Conservation (phyloP, 2,797 vertebrate species). For the Pangasius sanitwongsei region DNA sequence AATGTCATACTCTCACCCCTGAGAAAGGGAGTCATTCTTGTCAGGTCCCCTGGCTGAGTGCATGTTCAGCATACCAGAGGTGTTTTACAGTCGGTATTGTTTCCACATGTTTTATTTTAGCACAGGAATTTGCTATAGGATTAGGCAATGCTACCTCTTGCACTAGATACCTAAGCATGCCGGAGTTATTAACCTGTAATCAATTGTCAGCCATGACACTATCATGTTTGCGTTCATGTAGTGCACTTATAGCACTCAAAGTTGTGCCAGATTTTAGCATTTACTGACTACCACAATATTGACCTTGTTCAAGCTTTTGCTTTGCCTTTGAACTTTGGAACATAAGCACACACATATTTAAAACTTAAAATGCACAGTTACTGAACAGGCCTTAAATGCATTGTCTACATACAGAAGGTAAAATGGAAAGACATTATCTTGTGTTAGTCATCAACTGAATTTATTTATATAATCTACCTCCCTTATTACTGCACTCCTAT, state of each 20-base stretch:
- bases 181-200: background rate
- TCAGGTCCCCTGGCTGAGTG: background rate
- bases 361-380: background rate
- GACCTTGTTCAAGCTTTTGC: background rate
- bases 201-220: background rate
- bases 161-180: background rate
- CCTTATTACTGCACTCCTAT: background rate
- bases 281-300: background rate
- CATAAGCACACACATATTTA: background rate
- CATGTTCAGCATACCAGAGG: background rate
- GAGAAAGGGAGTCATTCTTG: background rate
- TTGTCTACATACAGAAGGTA: background rate
- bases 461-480: background rate
- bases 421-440: background rate
- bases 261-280: background rate
- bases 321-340: background rate
- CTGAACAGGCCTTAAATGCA: background rate
- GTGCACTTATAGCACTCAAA: background rate
- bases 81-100: background rate
- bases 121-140: background rate
- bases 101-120: constrained; percentile 1
- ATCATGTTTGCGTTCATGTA: background rate
- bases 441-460: background rate
- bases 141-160: background rate
- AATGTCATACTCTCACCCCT: background rate